Base-by-base conservation (phyloP, 1,140 invertebrate species). In the Galleria mellonella region DNA sequence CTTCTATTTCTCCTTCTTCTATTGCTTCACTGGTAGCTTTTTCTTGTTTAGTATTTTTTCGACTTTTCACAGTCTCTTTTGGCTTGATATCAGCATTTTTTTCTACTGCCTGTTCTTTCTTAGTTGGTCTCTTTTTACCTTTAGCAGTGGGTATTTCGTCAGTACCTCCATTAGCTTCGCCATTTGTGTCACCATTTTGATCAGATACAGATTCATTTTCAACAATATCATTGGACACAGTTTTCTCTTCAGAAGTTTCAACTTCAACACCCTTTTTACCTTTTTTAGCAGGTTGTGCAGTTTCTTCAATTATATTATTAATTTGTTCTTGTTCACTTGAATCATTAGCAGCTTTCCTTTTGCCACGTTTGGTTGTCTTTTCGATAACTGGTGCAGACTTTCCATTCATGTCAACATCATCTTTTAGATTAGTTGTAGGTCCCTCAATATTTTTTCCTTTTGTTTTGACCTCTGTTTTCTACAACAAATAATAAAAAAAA, bases 391-490 rank as follows among this genome's bases (percentile, higher is more conserved):
- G 9, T 43, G 46, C 39, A 42, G 42, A 39, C 38, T 72, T 64
- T 43, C 73, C 72, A 43, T 60, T 60, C 28, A 55, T 17, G 17
- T 68, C 57, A 28, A 37, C 23, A 12, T 70, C 7, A 17, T 9
- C 70, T 40, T 29, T 47, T 13, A 47, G 32, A 7, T 60, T 54
- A 27, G 36, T 38, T 31, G 74, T 68, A 32, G 47, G 46, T 38
- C 73, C 74, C 43, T 55, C 39, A 36, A 64, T 47, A 39, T 47
- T 60, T 60, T 83, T 83, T 14, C 56, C 62, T 55, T 79, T 84
- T 0, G 61, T 45, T 65, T 81, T 81, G 33, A 69, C 59, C 55
- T 82, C 75, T 42, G 65, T 62, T 72, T 83, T 83, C 79, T 83
- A 73, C 31, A 72, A 83, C 51, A 23, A 43, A 28, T 15, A 43